A percentile compares a stretch with the other conserved stretches of the same genome.
phyloP scores from a whole-genome alignment of 2,113 vertebrate genomes.

The Hippoglossus stenolepis region DNA sequence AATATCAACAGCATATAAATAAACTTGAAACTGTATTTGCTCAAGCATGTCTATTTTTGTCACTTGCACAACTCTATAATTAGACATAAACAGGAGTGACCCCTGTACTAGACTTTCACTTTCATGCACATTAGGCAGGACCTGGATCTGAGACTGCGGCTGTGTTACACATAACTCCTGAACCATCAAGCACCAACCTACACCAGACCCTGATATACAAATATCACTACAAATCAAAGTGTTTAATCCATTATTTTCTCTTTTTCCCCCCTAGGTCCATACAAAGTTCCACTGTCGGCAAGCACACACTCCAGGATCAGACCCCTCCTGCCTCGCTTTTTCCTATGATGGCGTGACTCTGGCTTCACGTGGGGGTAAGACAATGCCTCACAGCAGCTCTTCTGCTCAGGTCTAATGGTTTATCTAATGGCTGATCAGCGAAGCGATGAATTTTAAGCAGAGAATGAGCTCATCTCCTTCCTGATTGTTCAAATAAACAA shows the following conservation, averaged over 20 bases:
- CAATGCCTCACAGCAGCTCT: background rate
- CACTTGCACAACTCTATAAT: slow-evolving; percentile 10
- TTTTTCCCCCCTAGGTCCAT: slow-evolving; percentile 86
- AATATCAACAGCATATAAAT: slow-evolving; percentile 13
- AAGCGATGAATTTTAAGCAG: slow-evolving; percentile 4
- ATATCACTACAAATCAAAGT: background rate
- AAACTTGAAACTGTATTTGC: background rate
- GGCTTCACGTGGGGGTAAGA: slow-evolving; percentile 92
- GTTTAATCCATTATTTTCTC: background rate
- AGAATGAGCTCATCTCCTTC: background rate
- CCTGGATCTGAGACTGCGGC: background rate
- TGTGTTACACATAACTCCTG: background rate
- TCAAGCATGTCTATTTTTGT: slow-evolving; percentile 24
- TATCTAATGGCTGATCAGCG: background rate
- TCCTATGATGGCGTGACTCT: slow-evolving; percentile 92
- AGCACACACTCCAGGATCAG: slow-evolving; percentile 89
- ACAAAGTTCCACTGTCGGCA: slow-evolving; percentile 97
- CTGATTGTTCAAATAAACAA: background rate
- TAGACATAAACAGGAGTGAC: slow-evolving; percentile 2
- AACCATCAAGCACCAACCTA: slow-evolving; percentile 2
- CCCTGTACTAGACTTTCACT: slow-evolving; percentile 7
- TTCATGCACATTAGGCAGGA: background rate
- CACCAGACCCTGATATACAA: background rate
- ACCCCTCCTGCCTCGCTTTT: slow-evolving; percentile 91
- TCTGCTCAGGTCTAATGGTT: background rate